phyloP scores from a whole-genome alignment of 2,113 vertebrate species.

The Xiphophorus maculatus region DNA sequence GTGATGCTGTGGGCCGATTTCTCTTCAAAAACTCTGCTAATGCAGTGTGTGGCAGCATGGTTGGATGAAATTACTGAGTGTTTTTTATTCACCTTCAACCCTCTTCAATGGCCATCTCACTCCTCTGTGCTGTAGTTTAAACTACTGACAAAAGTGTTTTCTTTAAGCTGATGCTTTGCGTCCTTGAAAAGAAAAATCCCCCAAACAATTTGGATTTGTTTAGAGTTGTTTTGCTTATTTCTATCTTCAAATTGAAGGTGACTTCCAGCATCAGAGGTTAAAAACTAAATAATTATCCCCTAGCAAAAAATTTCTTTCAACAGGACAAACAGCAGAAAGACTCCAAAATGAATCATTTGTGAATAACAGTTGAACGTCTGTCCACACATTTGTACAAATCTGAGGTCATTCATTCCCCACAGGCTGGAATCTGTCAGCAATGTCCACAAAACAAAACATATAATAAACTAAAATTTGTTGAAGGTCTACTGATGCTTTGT shows the following conservation, averaged over 20 bases:
- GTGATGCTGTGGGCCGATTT: neutral
- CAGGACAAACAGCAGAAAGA: neutral
- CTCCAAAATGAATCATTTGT: neutral
- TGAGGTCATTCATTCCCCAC: neutral
- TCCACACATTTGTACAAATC: neutral
- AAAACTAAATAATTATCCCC: neutral
- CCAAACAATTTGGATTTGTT: neutral
- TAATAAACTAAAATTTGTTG: neutral
- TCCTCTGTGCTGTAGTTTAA: neutral
- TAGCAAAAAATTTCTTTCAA: neutral
- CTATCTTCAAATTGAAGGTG: neutral
- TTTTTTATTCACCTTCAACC: too few species aligned
- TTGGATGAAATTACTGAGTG: neutral
- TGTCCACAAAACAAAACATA: neutral
- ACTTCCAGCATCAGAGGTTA: neutral
- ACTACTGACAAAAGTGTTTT: neutral
- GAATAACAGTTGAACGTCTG: constrained; percentile 2
- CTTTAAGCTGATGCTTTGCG: neutral
- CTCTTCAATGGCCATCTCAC: neutral
- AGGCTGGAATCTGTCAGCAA: neutral
- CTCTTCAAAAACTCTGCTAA: neutral
- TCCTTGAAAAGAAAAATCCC: neutral
- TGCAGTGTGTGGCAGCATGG: neutral
- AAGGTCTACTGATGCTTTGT: neutral
- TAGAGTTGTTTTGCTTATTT: neutral